Evolutionary conservation across 2,113 vertebrate species (phyloP).

Genomic region (Pachyramphus minor): DNA sequence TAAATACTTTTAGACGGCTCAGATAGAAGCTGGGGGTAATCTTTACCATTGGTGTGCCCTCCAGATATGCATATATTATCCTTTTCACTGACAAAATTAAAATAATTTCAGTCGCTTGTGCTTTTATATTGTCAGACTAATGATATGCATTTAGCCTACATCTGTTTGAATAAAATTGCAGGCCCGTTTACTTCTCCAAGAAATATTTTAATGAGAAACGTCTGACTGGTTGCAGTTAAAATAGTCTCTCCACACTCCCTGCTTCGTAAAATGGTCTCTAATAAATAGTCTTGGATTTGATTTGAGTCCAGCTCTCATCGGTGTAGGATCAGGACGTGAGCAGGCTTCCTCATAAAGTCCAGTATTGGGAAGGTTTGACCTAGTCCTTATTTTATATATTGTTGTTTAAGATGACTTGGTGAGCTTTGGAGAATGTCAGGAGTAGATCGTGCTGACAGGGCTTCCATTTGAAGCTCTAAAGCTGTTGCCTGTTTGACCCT

Average conservation of each 20-base stretch:
- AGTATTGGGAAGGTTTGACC: neutral
- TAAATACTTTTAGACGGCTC: slow-evolving; percentile 73
- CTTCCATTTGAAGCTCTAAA: neutral
- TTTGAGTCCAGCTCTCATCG: neutral
- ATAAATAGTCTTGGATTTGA: neutral
- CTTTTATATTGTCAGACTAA: slow-evolving; percentile 30
- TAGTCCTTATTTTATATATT: neutral
- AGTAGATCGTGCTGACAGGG: neutral
- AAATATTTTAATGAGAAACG: slow-evolving; percentile 58
- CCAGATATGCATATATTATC: slow-evolving; percentile 49
- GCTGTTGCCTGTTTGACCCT: neutral
- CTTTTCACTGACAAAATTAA: slow-evolving; percentile 18
- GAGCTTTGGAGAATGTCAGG: neutral
- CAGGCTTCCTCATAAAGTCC: neutral
- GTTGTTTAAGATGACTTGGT: slow-evolving; percentile 23
- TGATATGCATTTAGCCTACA: slow-evolving; percentile 25
- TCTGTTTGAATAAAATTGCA: slow-evolving; percentile 41
- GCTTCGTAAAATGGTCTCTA: neutral
- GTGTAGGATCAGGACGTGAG: neutral
- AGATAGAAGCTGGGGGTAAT: slow-evolving; percentile 60
- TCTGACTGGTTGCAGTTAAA: slow-evolving; percentile 44
- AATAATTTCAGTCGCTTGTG: slow-evolving; percentile 34
- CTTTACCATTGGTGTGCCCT: slow-evolving; percentile 64
- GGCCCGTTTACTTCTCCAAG: slow-evolving; percentile 30
- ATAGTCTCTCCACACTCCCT: neutral